A percentile compares a stretch with the other conserved stretches of the same genome.
Evolutionary conservation across 2,113 vertebrate genomes (phyloP).

Genomic region (Nerophis lumbriciformis): DNA sequence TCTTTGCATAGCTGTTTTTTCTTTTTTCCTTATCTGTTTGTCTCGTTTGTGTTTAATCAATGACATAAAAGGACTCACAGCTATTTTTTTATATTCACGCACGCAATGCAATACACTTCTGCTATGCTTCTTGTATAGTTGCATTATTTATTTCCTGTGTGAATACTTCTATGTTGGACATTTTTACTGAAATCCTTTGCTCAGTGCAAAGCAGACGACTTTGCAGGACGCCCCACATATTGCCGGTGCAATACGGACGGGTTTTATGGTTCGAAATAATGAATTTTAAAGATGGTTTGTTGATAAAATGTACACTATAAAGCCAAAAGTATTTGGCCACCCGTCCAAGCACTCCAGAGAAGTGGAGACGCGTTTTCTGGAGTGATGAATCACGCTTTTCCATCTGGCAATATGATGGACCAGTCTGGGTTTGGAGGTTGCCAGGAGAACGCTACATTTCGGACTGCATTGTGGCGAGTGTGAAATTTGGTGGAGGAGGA

Average conservation of each 20-base stretch:
- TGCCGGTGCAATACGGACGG: slow-evolving; percentile 22
- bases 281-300: slow-evolving; percentile 31
- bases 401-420: no score
- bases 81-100: slow-evolving; percentile 58
- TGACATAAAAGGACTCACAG: slow-evolving; percentile 19
- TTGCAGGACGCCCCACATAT: slow-evolving; percentile 18
- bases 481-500: no score
- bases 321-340: no score
- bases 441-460: no score
- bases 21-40: slow-evolving; percentile 62
- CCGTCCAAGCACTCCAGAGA: no score
- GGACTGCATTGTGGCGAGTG: no score
- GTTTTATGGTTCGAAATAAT: slow-evolving; percentile 22
- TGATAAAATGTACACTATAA: neutral
- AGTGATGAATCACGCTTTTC: no score
- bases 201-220: slow-evolving; percentile 22
- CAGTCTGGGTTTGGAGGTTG: no score
- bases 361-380: no score
- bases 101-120: slow-evolving; percentile 59
- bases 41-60: slow-evolving; percentile 49
- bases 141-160: slow-evolving; percentile 67
- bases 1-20: slow-evolving; percentile 38
- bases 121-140: slow-evolving; percentile 59
- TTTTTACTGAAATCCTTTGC: slow-evolving; percentile 44
- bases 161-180: slow-evolving; percentile 62